Conservation (phyloP, 2,113 vertebrate genomes). For the Bubalus kerabau region DNA sequence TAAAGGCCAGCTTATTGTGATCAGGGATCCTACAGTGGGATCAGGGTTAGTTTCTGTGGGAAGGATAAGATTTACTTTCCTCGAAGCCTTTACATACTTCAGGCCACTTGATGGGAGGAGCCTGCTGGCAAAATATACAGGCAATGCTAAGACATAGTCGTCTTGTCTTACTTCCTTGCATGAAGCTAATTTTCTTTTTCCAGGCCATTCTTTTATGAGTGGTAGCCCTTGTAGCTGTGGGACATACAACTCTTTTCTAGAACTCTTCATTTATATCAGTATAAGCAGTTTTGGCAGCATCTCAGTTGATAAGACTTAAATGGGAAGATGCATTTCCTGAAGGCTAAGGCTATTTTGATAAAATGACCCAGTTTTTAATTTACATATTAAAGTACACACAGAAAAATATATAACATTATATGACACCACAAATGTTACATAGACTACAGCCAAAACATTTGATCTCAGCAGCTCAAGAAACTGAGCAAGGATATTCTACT, state of each 20-base stretch:
- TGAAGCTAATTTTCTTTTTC: neutral
- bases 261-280: neutral
- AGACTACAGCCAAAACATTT: neutral
- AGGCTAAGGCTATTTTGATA: neutral
- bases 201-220: neutral
- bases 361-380: conserved; percentile 8
- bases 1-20: neutral
- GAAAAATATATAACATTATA: neutral
- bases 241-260: neutral
- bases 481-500: neutral
- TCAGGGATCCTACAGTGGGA: neutral
- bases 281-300: neutral
- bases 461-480: neutral
- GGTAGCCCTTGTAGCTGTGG: neutral
- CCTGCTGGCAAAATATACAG: neutral
- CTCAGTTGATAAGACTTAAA: neutral
- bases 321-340: neutral
- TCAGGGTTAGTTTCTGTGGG: neutral
- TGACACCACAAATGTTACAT: neutral
- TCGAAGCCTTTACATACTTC: neutral
- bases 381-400: neutral
- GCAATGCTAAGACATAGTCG: neutral
- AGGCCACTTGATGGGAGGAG: neutral
- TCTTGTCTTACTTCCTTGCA: neutral
- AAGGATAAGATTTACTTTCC: neutral